phyloP scores from a whole-genome alignment of 2,113 vertebrate species.

The Aldabrachelys gigantea region DNA sequence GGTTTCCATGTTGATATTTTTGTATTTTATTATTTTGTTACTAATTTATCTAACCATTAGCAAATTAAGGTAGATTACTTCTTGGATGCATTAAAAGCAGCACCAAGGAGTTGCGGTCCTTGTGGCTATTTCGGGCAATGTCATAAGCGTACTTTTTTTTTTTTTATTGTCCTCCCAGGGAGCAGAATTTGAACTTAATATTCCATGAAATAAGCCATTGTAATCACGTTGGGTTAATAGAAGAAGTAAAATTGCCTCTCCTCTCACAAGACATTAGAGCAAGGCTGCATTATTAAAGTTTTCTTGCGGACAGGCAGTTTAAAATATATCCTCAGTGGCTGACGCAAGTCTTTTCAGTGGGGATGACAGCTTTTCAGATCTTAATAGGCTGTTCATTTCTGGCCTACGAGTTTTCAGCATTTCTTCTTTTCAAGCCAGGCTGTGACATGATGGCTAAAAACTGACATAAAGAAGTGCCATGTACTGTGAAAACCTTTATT shows the following conservation, averaged over 20 bases:
- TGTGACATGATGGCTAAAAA: conserved; percentile 79
- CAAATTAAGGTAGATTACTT: conserved; percentile 78
- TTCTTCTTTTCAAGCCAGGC: conserved; percentile 78
- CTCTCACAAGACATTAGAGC: conserved; percentile 89
- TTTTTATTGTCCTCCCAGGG: conserved; percentile 89
- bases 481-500: conserved; percentile 70
- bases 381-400: conserved; percentile 91
- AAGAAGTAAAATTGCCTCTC: conserved; percentile 95
- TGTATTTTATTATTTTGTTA: conserved; percentile 77
- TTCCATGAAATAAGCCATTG: conserved; percentile 99
- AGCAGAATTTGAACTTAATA: conserved; percentile 98
- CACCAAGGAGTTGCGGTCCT: conserved; percentile 76
- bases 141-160: conserved; percentile 81
- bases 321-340: conserved; percentile 88
- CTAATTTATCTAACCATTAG: conserved; percentile 82
- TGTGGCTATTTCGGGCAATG: conserved; percentile 85
- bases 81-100: conserved; percentile 76
- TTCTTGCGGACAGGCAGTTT: conserved; percentile 88
- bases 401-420: conserved; percentile 79
- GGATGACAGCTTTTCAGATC: conserved; percentile 91
- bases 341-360: conserved; percentile 86
- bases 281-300: conserved; percentile 88
- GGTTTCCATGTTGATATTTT: conserved; percentile 68
- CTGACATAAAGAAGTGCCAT: conserved; percentile 72
- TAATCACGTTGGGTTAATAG: conserved; percentile 98